Conservation (phyloP, 2,113 vertebrate species). For the Cichladusa arquata region DNA sequence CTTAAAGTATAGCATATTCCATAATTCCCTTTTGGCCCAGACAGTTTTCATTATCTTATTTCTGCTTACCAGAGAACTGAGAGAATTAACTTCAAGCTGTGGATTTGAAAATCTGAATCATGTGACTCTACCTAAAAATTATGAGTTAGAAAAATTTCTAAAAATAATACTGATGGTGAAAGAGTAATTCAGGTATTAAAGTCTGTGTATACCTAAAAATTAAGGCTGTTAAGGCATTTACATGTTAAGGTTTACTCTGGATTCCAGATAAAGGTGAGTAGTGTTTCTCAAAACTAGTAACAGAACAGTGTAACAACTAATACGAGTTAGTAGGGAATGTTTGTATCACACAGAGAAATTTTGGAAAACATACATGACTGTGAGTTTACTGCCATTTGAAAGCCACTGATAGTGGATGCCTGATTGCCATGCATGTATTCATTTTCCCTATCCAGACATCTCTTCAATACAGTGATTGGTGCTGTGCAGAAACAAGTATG, state of each 20-base stretch:
- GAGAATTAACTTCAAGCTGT: neutral
- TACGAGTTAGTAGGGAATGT: neutral
- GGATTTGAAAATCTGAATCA: neutral
- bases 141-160: neutral
- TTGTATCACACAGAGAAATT: neutral
- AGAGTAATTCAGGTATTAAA: neutral
- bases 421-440: neutral
- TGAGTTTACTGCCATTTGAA: neutral
- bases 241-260: neutral
- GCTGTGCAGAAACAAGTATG: neutral
- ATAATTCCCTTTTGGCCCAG: neutral
- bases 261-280: neutral
- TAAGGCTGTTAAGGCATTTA: neutral
- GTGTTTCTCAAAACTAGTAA: neutral
- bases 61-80: neutral
- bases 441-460: neutral
- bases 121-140: neutral
- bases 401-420: neutral
- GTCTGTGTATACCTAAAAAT: neutral
- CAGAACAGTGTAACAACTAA: neutral
- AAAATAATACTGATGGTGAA: neutral
- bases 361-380: rapidly evolving
- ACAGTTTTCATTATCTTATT: neutral
- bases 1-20: neutral
- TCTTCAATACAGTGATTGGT: neutral